These are phyloP conservation scores for Sebastes ruberrimus DNA, from an alignment of 2,797 vertebrate species.

Conservation along the genomic window DNA sequence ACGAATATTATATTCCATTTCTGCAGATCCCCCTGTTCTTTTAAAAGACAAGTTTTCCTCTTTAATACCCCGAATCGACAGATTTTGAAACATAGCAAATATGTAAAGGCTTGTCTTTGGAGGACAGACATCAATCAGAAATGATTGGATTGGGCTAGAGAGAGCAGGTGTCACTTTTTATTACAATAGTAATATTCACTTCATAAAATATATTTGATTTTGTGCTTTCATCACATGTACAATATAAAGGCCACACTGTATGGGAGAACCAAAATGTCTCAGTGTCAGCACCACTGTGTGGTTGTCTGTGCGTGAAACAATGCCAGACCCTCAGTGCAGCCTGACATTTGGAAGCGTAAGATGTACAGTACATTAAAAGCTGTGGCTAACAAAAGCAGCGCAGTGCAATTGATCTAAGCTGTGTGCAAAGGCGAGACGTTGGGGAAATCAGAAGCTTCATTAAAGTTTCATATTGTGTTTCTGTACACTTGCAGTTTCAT, in stretches of 20 bases:
- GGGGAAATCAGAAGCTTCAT: conserved; percentile 81
- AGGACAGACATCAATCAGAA: neutral
- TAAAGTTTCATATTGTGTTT: conserved; percentile 80
- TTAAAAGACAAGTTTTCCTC: neutral
- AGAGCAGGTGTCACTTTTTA: neutral
- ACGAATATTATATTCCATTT: neutral
- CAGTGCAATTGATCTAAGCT: conserved; percentile 66
- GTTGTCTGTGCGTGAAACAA: conserved; percentile 42
- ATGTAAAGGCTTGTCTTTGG: neutral
- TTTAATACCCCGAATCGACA: neutral
- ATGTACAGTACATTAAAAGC: conserved; percentile 60
- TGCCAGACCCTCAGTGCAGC: conserved; percentile 28
- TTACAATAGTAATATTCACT: neutral
- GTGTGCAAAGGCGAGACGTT: conserved; percentile 69
- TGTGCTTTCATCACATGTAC: neutral
- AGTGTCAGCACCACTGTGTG: conserved; percentile 47
- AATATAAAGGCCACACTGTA: neutral
- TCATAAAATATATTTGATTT: neutral
- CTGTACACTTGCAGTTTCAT: conserved; percentile 73
- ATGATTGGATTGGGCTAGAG: neutral
- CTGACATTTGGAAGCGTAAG: conserved; percentile 38
- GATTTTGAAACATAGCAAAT: neutral
- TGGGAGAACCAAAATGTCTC: conserved; percentile 26
- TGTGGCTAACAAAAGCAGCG: conserved; percentile 50
- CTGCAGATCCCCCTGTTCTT: neutral